phyloP scores from a whole-genome alignment of 2,797 vertebrate genomes.

The Linurgus olivaceus region DNA sequence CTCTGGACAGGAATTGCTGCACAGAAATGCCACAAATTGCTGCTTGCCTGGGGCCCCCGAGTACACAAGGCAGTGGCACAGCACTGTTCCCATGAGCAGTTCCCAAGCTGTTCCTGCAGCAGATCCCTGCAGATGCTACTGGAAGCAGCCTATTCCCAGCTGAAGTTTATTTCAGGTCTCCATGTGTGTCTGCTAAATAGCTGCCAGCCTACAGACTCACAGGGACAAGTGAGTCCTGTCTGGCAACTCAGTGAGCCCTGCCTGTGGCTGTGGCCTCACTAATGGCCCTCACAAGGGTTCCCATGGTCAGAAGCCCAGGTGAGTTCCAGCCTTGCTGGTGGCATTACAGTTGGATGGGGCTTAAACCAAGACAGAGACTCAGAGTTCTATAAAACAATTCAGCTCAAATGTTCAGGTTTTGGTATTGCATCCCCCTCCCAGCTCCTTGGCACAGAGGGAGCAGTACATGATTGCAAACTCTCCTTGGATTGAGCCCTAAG shows the following conservation, averaged over 20 bases:
- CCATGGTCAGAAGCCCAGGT: background rate
- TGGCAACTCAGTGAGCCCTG: background rate
- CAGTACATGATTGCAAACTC: background rate
- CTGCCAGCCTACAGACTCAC: background rate
- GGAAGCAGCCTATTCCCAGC: constrained; percentile 22
- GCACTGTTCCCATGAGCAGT: background rate
- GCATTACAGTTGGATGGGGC: background rate
- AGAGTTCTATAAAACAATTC: background rate
- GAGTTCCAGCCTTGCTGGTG: background rate
- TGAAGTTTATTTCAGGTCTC: constrained; percentile 14
- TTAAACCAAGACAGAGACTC: background rate
- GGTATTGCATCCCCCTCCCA: background rate
- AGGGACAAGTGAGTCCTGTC: background rate
- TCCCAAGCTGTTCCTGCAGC: constrained; percentile 18
- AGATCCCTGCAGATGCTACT: constrained; percentile 7
- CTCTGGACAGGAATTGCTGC: background rate
- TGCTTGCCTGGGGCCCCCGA: background rate
- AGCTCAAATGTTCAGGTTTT: background rate
- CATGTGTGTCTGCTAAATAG: constrained; percentile 3
- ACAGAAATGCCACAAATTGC: background rate
- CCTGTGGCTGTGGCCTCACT: background rate
- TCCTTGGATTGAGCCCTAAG: background rate
- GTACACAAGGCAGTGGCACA: background rate
- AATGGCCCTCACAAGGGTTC: background rate
- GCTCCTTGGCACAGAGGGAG: background rate